Evolutionary conservation across 2,113 vertebrate genomes (phyloP).

Genomic region (Peromyscus leucopus): DNA sequence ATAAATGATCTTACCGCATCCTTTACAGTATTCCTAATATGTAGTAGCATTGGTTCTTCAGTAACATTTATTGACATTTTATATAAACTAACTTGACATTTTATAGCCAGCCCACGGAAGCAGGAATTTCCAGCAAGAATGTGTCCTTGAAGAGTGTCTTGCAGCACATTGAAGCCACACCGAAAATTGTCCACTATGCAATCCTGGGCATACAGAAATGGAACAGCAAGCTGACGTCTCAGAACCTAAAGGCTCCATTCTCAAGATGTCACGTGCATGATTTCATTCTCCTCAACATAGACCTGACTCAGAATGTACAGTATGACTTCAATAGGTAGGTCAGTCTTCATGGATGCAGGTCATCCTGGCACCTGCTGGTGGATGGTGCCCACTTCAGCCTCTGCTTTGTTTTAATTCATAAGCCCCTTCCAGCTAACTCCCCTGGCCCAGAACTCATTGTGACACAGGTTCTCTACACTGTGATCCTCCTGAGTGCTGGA

Average conservation of each 20-base stretch:
- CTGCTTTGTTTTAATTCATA: background rate
- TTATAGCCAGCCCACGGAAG: conserved; percentile 89
- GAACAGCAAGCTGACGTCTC: conserved; percentile 91
- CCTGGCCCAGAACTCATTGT: background rate
- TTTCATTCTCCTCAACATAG: conserved; percentile 96
- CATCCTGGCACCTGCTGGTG: too few relatives aligned
- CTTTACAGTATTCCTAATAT: background rate
- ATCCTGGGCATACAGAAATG: conserved; percentile 95
- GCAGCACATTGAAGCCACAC: conserved; percentile 96
- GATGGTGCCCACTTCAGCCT: background rate
- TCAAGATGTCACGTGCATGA: conserved; percentile 96
- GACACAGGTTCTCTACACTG: background rate
- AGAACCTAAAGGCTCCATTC: conserved; percentile 87
- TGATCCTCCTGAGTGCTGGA: background rate
- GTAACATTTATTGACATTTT: background rate
- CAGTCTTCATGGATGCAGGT: background rate
- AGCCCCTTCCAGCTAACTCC: background rate
- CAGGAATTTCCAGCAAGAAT: conserved; percentile 87
- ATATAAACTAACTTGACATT: conserved; percentile 61
- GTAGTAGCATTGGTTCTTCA: background rate
- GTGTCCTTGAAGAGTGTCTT: conserved; percentile 95
- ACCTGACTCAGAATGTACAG: conserved; percentile 98
- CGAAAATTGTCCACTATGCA: conserved; percentile 95
- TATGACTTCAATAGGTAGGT: conserved; percentile 98
- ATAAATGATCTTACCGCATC: background rate